A percentile compares a stretch with the other conserved stretches of the same genome.
Conservation (phyloP, 2,797 vertebrate species). For the Coranthus polyacanthus region DNA sequence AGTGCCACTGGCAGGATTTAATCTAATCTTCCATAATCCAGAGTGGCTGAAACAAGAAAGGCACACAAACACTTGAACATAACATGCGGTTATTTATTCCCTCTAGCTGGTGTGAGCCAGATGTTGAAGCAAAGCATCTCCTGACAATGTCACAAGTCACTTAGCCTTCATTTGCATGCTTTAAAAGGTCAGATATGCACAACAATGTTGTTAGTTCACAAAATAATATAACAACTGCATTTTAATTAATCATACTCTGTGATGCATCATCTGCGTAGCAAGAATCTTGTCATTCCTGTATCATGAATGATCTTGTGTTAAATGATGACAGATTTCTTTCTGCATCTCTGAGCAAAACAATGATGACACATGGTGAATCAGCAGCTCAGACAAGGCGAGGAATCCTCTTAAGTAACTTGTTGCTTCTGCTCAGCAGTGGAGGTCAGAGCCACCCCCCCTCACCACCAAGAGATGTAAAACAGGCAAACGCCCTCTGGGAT, state of each 20-base stretch:
- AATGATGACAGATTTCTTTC: constrained; percentile 33
- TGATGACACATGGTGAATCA: constrained; percentile 77
- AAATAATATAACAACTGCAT: background rate
- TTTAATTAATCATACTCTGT: background rate
- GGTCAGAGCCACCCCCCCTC: constrained; percentile 50
- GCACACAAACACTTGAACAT: constrained; percentile 51
- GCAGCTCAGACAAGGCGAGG: constrained; percentile 72
- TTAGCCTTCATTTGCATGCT: background rate
- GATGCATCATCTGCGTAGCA: background rate
- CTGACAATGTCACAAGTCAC: constrained; percentile 11
- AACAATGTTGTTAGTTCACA: background rate
- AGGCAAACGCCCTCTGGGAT: constrained; percentile 60
- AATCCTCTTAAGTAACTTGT: constrained; percentile 78
- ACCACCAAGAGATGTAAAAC: constrained; percentile 45
- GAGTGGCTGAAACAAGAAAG: constrained; percentile 64
- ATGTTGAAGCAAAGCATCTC: constrained; percentile 43
- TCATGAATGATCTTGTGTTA: constrained; percentile 14
- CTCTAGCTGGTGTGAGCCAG: constrained; percentile 24
- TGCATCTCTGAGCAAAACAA: constrained; percentile 58
- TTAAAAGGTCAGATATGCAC: constrained; percentile 4
- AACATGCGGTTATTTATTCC: constrained; percentile 18
- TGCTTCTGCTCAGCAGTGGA: constrained; percentile 50
- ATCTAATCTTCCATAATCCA: constrained; percentile 85
- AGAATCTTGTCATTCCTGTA: constrained; percentile 40
- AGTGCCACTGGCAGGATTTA: constrained; percentile 74